These are phyloP conservation scores for Thamnophis elegans DNA, from an alignment of 2,797 vertebrate species.

Conservation along the genomic window DNA sequence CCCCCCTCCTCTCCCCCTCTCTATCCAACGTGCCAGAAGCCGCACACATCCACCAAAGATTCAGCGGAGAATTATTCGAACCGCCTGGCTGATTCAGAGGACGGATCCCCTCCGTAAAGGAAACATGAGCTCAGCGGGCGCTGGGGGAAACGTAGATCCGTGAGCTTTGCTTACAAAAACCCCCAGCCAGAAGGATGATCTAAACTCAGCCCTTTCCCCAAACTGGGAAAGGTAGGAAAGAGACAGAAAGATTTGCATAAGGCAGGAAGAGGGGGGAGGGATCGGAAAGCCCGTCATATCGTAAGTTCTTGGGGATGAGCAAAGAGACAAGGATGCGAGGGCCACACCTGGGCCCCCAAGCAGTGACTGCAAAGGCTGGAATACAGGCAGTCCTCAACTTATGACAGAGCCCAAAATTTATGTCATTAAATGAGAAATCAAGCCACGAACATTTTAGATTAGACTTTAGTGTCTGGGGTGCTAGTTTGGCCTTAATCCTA, in stretches of 20 bases:
- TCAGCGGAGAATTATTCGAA: not conserved
- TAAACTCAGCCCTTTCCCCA: not conserved
- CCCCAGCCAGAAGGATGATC: not conserved
- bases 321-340: not conserved
- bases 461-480: too few species aligned
- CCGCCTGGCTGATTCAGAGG: not conserved
- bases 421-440: too few species aligned
- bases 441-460: too few species aligned
- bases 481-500: too few species aligned
- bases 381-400: not conserved
- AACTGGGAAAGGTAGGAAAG: not conserved
- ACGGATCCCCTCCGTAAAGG: not conserved
- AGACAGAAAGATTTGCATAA: not conserved
- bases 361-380: not conserved
- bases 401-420: too few species aligned
- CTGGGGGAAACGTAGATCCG: not conserved
- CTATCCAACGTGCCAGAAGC: too few species aligned
- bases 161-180: not conserved
- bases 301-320: not conserved
- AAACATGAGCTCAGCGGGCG: not conserved
- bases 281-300: not conserved
- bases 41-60: not conserved
- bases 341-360: not conserved
- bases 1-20: too few species aligned
- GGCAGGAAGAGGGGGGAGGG: not conserved